Conservation (phyloP, 2,113 vertebrate genomes). For the Scolopax mira region DNA sequence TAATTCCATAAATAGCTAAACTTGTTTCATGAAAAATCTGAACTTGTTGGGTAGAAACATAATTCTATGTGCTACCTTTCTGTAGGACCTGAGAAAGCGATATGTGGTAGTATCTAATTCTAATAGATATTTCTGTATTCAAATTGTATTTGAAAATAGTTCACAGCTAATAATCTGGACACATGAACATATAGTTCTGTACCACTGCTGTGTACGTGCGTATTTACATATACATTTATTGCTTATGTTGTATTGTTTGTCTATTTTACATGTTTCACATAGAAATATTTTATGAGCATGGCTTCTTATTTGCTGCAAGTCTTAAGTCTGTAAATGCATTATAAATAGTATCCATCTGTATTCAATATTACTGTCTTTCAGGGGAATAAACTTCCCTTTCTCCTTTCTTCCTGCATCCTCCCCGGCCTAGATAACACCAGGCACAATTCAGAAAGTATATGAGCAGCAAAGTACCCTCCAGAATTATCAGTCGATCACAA, state of each 20-base stretch:
- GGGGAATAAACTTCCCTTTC: background rate
- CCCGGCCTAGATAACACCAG: background rate
- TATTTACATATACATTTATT: background rate
- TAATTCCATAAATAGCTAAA: background rate
- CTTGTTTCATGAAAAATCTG: background rate
- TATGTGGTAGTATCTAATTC: background rate
- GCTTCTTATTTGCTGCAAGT: background rate
- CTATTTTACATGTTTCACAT: background rate
- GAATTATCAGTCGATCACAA: background rate
- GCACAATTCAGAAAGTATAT: background rate
- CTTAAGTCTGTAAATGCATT: background rate
- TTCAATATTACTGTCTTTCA: background rate
- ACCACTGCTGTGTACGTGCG: rapidly evolving
- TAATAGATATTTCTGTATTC: background rate
- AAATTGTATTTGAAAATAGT: background rate
- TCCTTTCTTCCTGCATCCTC: background rate
- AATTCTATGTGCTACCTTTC: background rate
- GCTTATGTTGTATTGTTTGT: background rate
- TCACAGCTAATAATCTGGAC: background rate
- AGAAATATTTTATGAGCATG: background rate
- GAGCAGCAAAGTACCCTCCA: background rate
- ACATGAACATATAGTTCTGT: background rate
- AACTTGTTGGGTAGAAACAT: background rate
- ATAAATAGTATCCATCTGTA: background rate
- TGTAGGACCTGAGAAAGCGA: background rate